Evolutionary conservation across 2,113 vertebrate species (phyloP).

Genomic region (Choloepus hoffmanni): DNA sequence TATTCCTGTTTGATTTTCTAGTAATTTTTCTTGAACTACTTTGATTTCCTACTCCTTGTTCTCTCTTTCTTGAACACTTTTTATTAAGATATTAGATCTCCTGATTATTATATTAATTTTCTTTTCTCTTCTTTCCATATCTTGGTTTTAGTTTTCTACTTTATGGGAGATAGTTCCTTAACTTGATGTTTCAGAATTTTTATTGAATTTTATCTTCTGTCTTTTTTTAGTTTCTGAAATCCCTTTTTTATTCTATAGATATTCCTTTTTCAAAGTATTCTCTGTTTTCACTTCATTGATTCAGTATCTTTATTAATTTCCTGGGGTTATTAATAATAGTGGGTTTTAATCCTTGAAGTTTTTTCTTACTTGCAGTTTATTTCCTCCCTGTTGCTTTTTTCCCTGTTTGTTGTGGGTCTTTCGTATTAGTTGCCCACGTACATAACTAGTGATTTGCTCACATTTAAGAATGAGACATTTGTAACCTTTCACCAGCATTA

Average conservation of each 20-base stretch:
- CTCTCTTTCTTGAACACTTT: not conserved
- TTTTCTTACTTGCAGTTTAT: not conserved
- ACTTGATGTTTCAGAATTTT: not conserved
- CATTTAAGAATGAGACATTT: not conserved
- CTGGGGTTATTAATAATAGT: not conserved
- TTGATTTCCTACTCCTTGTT: conserved; percentile 16
- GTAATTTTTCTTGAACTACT: not conserved
- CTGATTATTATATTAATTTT: not conserved
- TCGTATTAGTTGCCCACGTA: not conserved
- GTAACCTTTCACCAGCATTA: not conserved
- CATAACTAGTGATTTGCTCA: not conserved
- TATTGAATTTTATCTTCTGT: not conserved
- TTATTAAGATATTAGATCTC: not conserved
- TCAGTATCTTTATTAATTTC: conserved; percentile 33
- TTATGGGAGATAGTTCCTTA: not conserved
- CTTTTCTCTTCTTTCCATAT: not conserved
- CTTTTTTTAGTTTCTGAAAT: not conserved
- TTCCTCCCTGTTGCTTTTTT: not conserved
- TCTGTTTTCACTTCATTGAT: not conserved
- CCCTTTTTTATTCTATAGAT: not conserved
- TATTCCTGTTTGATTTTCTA: not conserved
- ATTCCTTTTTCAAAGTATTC: not conserved
- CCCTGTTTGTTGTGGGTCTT: not conserved
- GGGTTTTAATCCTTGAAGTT: not conserved
- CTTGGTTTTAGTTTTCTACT: not conserved